Percentiles rank a stretch among this genome's conserved stretches.
Evolutionary conservation across 2,797 vertebrate genomes (phyloP).

Genomic region (Hephaestus fuliginosus): DNA sequence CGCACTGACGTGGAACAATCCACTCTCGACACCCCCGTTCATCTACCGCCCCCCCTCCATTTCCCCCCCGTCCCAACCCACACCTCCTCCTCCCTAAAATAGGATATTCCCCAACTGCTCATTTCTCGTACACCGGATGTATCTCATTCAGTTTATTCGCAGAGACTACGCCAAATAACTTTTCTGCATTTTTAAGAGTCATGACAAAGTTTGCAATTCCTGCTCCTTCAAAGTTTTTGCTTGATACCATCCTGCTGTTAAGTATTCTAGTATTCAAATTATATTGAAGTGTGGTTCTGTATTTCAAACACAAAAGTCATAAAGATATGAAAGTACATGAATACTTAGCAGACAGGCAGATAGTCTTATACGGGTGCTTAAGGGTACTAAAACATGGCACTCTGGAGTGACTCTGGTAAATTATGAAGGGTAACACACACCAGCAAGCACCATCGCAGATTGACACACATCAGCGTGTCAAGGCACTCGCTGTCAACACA

Average conservation of each 20-base stretch:
- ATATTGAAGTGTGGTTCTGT: neutral
- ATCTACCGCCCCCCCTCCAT: neutral
- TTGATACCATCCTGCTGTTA: neutral
- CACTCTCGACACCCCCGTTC: conserved; percentile 51
- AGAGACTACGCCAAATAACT: conserved; percentile 19
- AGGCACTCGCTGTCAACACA: neutral
- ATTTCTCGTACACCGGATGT: conserved; percentile 31
- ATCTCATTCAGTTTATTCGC: conserved; percentile 40
- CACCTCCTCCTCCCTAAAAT: conserved; percentile 36
- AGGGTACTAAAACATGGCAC: neutral
- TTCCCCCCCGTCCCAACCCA: neutral
- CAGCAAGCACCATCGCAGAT: neutral
- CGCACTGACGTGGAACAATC: conserved; percentile 77
- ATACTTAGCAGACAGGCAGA: neutral
- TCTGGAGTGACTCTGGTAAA: neutral
- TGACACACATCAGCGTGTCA: neutral
- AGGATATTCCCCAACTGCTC: conserved; percentile 46
- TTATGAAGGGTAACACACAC: neutral
- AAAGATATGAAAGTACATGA: neutral
- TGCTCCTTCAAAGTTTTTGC: neutral
- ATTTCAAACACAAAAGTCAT: neutral
- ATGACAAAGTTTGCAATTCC: conserved; percentile 5
- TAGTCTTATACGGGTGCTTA: no score
- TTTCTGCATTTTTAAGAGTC: conserved; percentile 10
- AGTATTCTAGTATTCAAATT: neutral